Percentiles rank a stretch among this genome's conserved stretches.
Conservation (phyloP, 2,797 vertebrate genomes). For the Apogon hyalosoma region DNA sequence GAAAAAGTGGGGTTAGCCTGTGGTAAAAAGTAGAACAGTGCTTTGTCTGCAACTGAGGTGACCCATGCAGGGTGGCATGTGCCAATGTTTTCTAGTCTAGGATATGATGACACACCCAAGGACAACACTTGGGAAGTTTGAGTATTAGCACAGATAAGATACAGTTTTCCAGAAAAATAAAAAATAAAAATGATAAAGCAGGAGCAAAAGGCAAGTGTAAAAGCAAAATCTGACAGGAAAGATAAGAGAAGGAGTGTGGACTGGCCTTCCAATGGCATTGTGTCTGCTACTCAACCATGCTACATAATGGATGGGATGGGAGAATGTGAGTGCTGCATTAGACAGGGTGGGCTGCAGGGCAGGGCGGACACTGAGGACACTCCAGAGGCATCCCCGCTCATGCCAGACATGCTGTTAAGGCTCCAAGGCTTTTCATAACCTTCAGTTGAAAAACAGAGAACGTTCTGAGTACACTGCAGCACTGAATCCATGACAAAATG, state of each 20-base stretch:
- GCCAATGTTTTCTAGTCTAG: conserved; percentile 73
- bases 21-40: conserved; percentile 67
- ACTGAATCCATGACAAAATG: conserved; percentile 87
- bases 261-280: conserved; percentile 88
- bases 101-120: conserved; percentile 80
- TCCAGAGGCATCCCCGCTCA: conserved; percentile 89
- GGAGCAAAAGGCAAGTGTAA: conserved; percentile 71
- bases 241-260: conserved; percentile 75
- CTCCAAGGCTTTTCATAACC: conserved; percentile 93
- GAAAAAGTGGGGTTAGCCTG: conserved; percentile 67
- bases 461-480: conserved; percentile 89
- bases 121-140: conserved; percentile 74
- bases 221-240: conserved; percentile 68
- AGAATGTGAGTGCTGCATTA: conserved; percentile 91
- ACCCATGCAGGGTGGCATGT: conserved; percentile 79
- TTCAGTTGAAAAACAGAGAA: conserved; percentile 92
- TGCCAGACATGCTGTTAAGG: conserved; percentile 93
- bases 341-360: conserved; percentile 92
- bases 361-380: conserved; percentile 90
- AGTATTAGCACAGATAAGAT: conserved; percentile 71
- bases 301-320: conserved; percentile 94
- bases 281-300: conserved; percentile 91
- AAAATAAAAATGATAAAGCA: conserved; percentile 66
- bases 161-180: conserved; percentile 74
- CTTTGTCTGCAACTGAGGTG: conserved; percentile 73